A percentile compares a stretch with the other conserved stretches of the same genome.
Conservation (phyloP, 2,113 vertebrate genomes). For the Hippocampus mohnikei region DNA sequence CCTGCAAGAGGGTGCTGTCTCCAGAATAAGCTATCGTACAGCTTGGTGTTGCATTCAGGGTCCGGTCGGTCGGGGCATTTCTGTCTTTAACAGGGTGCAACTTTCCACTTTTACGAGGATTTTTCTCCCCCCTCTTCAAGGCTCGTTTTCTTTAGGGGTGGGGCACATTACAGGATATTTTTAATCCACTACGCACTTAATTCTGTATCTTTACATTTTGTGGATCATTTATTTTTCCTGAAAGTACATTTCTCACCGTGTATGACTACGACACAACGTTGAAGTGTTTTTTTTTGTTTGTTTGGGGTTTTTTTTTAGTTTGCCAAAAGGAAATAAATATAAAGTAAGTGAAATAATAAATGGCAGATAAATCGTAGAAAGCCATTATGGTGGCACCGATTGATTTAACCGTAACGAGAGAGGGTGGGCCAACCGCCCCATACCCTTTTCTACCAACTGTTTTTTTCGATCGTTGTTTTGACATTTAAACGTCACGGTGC, state of each 20-base stretch:
- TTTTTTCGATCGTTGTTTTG: too few species aligned
- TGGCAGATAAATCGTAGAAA: neutral
- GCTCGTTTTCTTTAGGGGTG: conserved; percentile 49
- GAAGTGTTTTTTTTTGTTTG: neutral
- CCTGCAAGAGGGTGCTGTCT: conserved; percentile 51
- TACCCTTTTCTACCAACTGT: too few species aligned
- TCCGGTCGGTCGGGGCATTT: conserved; percentile 54
- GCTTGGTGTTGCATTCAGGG: conserved; percentile 58
- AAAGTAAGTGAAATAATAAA: neutral
- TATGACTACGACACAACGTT: neutral
- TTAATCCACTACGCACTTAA: conserved; percentile 28
- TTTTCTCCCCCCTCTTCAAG: neutral
- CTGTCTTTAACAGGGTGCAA: conserved; percentile 66
- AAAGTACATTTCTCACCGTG: conserved; percentile 33
- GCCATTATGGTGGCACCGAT: too few species aligned
- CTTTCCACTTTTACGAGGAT: conserved; percentile 22
- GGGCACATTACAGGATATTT: conserved; percentile 63
- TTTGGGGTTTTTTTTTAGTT: neutral
- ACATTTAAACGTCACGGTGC: too few species aligned
- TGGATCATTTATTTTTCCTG: conserved; percentile 27
- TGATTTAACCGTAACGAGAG: too few species aligned
- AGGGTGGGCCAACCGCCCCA: too few species aligned
- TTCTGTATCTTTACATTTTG: conserved; percentile 22
- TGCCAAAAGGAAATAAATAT: neutral
- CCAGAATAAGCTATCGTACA: conserved; percentile 50